Evolutionary conservation across 2,113 vertebrate species (phyloP), one percentile per base, ranked within the genome.

Genomic region (Nerophis lumbriciformis): DNA sequence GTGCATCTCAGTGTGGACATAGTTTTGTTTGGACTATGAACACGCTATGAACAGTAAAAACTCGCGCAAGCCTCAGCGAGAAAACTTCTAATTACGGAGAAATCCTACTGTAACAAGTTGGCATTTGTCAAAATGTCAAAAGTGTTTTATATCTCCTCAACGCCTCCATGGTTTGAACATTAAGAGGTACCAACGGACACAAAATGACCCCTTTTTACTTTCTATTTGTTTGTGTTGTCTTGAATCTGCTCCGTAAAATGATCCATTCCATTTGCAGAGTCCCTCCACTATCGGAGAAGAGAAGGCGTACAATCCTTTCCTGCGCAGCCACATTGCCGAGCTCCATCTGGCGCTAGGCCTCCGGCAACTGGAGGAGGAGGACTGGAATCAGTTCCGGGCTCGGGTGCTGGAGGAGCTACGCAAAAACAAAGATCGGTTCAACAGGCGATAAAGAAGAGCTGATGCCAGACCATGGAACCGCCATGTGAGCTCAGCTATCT

Each of bases 231-330:
- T n/a, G n/a, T 50, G 16, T 12, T 19, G 7, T 16, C 8, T 5
- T 50, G 8, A 53, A 28, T 35, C 19, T 28, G 14, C 6, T 8
- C 28, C 4, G 8, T 38, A 4, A n/a, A 61, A 48, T 49, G 37
- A 0, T 38, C 6, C 47, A 2, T 52, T 36, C 47, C 1, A 0
- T 62, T 82, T 59, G 0, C 87, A 99, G 97, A 91, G 95, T 77
- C 97, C 97, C 0, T 99, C 97, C 36, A 97, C 95, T 0, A 86
- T 99, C 9, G 91, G 91, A 0, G 96, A 99, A 45, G 97, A 99
- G 75, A 93, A 93, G 68, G 87, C 88, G 57, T 99, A 99, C 86
- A 99, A 99, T 73, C 97, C 96, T 0, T 99, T 99, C 87, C 86
- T 98, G 77, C 86, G 95, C 67, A 95, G 92, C 19, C 94, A 98